Evolutionary conservation across 92 coral and sea anemone species (phyloP).

Genomic region (Heteractis magnifica): DNA sequence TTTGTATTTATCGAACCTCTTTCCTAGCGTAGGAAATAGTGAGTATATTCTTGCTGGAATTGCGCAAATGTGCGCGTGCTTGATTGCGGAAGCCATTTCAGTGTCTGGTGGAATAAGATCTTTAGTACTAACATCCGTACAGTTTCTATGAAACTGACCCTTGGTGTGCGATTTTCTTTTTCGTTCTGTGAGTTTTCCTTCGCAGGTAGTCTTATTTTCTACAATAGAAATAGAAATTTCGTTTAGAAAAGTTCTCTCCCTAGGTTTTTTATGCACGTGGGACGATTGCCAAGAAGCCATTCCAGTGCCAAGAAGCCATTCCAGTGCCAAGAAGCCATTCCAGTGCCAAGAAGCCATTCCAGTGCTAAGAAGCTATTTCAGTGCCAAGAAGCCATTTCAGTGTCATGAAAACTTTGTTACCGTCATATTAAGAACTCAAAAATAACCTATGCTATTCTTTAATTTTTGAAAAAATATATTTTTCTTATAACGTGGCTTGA

Average conservation of each 20-base stretch:
- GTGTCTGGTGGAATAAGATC: not conserved
- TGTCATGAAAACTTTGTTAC: too few relatives aligned
- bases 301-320: too few relatives aligned
- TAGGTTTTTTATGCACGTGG: constrained; percentile 4
- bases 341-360: too few relatives aligned
- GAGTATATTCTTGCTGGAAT: too few relatives aligned
- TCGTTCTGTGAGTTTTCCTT: not conserved
- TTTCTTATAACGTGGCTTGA: not conserved
- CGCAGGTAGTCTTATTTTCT: not conserved
- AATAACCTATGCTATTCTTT: too few relatives aligned
- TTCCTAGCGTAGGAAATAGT: too few relatives aligned
- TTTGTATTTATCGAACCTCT: too few relatives aligned
- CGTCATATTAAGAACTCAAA: too few relatives aligned
- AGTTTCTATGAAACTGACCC: not conserved
- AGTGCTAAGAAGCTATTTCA: constrained; percentile 2
- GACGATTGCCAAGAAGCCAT: not conserved
- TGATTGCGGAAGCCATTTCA: not conserved
- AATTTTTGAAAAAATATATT: too few relatives aligned
- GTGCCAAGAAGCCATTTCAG: not conserved
- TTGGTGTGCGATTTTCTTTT: not conserved
- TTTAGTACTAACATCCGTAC: not conserved
- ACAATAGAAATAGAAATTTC: not conserved
- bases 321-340: too few relatives aligned
- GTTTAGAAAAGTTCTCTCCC: not conserved
- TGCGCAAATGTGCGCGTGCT: too few relatives aligned